Percentiles rank a stretch among this genome's conserved stretches.
These are phyloP conservation scores for Manis pentadactyla DNA, from an alignment of 2,797 vertebrate genomes.

Conservation along the genomic window DNA sequence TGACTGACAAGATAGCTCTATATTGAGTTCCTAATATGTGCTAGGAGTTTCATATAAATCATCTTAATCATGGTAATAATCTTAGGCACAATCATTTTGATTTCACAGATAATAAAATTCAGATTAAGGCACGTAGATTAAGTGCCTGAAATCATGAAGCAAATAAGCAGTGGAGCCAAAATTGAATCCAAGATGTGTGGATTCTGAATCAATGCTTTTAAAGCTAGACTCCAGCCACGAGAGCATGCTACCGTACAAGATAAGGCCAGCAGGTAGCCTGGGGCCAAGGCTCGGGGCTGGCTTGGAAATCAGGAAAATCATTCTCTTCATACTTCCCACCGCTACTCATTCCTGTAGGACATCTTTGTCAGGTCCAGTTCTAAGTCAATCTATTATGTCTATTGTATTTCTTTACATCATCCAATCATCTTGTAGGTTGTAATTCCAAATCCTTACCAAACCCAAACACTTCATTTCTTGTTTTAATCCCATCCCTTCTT, in stretches of 20 bases:
- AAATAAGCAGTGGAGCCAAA: background rate
- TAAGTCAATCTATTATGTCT: background rate
- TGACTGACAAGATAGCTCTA: background rate
- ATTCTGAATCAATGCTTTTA: background rate
- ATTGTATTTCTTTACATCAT: background rate
- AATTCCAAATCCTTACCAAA: background rate
- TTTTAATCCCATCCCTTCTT: background rate
- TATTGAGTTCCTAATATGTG: background rate
- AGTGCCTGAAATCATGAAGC: background rate
- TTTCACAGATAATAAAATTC: background rate
- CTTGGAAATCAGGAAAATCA: background rate
- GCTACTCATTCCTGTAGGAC: fast-evolving
- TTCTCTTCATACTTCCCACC: background rate
- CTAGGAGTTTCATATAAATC: background rate
- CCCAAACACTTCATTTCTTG: background rate
- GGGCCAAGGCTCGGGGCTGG: fast-evolving
- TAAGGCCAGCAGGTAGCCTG: background rate
- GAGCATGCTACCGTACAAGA: background rate
- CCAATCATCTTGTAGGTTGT: background rate
- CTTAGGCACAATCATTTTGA: background rate
- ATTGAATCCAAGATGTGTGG: background rate
- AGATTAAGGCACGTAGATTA: background rate
- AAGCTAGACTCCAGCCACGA: background rate
- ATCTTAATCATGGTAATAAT: background rate
- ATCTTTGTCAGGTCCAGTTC: background rate